phyloP scores from a whole-genome alignment of 2,888 invertebrate genomes.

The Lamellibrachia columna region DNA sequence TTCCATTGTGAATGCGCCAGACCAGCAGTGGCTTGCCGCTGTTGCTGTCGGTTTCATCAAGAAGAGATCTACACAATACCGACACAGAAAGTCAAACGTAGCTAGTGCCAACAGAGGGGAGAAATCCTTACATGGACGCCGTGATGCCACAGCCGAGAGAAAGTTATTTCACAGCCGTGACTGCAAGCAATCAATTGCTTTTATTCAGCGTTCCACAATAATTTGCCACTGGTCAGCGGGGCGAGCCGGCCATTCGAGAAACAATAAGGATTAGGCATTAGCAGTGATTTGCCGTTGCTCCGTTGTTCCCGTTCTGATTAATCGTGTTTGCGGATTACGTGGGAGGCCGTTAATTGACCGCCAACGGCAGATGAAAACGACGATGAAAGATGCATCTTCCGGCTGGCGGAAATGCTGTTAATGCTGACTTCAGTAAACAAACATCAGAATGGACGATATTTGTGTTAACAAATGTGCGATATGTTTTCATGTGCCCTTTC shows the following conservation, averaged over 20 bases:
- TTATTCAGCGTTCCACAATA: background rate
- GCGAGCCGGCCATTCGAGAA: background rate
- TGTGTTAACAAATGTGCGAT: background rate
- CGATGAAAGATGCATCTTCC: background rate
- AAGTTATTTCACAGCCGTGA: slow-evolving; percentile 2
- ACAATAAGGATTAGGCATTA: background rate
- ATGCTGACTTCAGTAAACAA: background rate
- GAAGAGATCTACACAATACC: no score
- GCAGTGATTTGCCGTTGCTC: background rate
- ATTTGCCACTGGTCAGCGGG: background rate
- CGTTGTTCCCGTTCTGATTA: background rate
- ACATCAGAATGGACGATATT: background rate
- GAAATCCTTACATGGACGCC: no score
- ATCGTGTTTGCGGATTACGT: background rate
- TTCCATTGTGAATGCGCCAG: no score
- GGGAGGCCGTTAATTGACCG: background rate
- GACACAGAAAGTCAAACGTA: no score
- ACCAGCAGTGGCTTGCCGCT: no score
- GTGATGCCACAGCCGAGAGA: background rate
- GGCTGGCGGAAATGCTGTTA: background rate
- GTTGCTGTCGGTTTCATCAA: no score
- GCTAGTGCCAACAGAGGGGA: no score
- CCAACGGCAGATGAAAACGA: background rate
- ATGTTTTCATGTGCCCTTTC: background rate
- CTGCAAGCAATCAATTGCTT: background rate